Conservation (phyloP, 2,888 invertebrate species). For the Euzophera pinguis region DNA sequence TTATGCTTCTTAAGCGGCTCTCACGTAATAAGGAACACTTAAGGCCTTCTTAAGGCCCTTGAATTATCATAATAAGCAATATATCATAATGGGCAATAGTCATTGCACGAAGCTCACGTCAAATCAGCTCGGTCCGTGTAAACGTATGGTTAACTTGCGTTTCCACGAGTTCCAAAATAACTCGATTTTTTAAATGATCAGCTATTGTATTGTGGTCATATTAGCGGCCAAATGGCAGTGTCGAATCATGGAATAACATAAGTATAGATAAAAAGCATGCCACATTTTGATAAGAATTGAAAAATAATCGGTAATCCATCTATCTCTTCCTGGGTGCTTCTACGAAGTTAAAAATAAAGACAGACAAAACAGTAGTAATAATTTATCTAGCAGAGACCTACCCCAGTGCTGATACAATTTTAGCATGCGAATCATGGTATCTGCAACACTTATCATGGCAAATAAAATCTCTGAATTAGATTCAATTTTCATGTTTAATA, state of each 20-base stretch:
- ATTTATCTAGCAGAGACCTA: too few relatives aligned
- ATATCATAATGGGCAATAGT: slow-evolving; percentile 71
- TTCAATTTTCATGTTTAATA: too few relatives aligned
- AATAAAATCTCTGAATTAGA: too few relatives aligned
- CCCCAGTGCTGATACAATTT: too few relatives aligned
- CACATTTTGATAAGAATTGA: too few relatives aligned
- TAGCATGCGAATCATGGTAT: too few relatives aligned
- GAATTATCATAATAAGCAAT: slow-evolving; percentile 73
- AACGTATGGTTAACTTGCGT: slow-evolving; percentile 50
- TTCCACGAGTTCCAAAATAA: slow-evolving; percentile 56
- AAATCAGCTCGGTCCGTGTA: slow-evolving; percentile 59
- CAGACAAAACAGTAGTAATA: too few relatives aligned
- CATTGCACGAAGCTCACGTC: slow-evolving; percentile 71
- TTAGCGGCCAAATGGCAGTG: slow-evolving; percentile 69
- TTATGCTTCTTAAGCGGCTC: slow-evolving; percentile 34
- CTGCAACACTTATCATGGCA: too few relatives aligned
- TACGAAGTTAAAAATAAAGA: too few relatives aligned
- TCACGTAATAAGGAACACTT: slow-evolving; percentile 45
- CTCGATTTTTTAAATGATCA: slow-evolving; percentile 57
- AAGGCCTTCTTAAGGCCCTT: slow-evolving; percentile 46
- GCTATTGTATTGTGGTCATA: slow-evolving; percentile 43
- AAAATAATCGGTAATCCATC: too few relatives aligned
- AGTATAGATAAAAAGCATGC: background rate
- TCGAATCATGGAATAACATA: slow-evolving; percentile 14
- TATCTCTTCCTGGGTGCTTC: too few relatives aligned